Conservation (phyloP, 2,113 vertebrate species). For the Reinhardtius hippoglossoides region DNA sequence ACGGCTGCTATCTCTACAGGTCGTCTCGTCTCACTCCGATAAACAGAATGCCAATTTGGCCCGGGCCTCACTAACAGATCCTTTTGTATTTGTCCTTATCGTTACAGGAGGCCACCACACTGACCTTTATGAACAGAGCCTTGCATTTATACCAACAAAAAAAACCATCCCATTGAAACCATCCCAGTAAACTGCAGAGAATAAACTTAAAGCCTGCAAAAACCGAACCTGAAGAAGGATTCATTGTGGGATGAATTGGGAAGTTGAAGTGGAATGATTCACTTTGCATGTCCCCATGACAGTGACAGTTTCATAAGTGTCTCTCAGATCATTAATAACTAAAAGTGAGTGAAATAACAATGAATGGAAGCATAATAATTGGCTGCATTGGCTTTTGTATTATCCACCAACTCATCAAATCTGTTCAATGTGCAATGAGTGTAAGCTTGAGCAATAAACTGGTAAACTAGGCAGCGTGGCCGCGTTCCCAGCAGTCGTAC, state of each 20-base stretch:
- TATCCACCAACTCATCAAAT: conserved; percentile 21
- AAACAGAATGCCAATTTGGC: conserved; percentile 48
- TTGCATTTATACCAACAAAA: conserved; percentile 39
- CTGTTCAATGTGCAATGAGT: conserved; percentile 21
- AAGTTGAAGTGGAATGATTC: conserved; percentile 8
- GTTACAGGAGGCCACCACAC: conserved; percentile 32
- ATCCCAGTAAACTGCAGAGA: conserved; percentile 53
- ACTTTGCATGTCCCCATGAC: background rate
- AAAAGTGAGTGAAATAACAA: no score
- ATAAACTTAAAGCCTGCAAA: conserved; percentile 53
- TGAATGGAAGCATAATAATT: no score
- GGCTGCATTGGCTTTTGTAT: background rate
- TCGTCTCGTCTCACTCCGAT: conserved; percentile 13
- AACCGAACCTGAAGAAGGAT: conserved; percentile 41
- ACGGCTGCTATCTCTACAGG: background rate
- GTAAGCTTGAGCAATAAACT: conserved; percentile 4
- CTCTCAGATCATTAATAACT: no score
- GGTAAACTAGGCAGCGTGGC: conserved; percentile 43
- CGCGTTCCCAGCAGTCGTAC: conserved; percentile 38
- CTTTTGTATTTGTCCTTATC: conserved; percentile 64
- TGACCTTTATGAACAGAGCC: conserved; percentile 72
- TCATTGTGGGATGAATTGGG: conserved; percentile 32
- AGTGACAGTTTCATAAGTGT: no score
- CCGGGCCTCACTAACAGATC: background rate
- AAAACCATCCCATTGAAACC: background rate